phyloP scores from a whole-genome alignment of 1,140 invertebrate species.

The Drosophila sturtevanti region DNA sequence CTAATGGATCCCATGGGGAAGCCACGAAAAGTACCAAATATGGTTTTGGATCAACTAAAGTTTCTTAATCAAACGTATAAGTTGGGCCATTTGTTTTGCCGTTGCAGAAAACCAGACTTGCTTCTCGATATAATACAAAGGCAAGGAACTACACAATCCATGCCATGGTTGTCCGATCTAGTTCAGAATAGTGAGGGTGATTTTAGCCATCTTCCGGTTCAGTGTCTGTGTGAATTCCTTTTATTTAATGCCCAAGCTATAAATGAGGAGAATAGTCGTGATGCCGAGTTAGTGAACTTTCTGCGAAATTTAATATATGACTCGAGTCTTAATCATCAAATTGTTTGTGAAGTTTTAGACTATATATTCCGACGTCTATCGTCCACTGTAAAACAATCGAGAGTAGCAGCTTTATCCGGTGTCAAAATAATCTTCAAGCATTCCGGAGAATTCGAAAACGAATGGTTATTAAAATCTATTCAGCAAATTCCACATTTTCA shows the following conservation, averaged over 20 bases:
- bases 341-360: constrained; percentile 92
- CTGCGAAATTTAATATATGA: constrained; percentile 87
- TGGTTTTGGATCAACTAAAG: constrained; percentile 92
- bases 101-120: constrained; percentile 95
- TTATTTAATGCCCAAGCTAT: constrained; percentile 86
- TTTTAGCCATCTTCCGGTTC: constrained; percentile 89
- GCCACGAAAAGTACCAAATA: constrained; percentile 90
- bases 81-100: constrained; percentile 95
- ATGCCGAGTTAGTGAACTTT: constrained; percentile 90
- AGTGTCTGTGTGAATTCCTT: constrained; percentile 97
- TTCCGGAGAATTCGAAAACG: constrained; percentile 74
- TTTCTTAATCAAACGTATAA: constrained; percentile 90
- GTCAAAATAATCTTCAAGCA: constrained; percentile 85
- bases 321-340: constrained; percentile 85
- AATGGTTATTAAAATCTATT: constrained; percentile 92
- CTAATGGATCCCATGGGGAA: constrained; percentile 93
- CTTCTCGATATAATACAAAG: constrained; percentile 96
- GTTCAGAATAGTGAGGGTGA: constrained; percentile 93
- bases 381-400: constrained; percentile 90
- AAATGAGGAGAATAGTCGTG: constrained; percentile 76
- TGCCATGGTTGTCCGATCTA: constrained; percentile 98
- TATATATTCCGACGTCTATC: constrained; percentile 94
- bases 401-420: constrained; percentile 90
- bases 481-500: constrained; percentile 89
- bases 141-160: constrained; percentile 93